A percentile compares a stretch with the other conserved stretches of the same genome.
phyloP scores from a whole-genome alignment of 2,797 vertebrate species.

The Pagetopsis macropterus region DNA sequence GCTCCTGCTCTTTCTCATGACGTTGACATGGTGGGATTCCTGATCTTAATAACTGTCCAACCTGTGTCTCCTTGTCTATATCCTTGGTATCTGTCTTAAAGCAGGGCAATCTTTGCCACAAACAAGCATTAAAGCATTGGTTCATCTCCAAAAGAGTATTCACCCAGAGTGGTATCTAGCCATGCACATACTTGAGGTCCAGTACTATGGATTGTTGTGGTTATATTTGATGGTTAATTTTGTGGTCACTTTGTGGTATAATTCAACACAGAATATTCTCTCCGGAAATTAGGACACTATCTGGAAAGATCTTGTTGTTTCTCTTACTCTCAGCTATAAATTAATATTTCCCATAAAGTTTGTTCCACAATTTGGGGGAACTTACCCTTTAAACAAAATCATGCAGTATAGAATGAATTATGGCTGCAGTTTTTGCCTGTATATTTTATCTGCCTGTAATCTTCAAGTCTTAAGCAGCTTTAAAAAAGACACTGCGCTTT shows the following conservation, averaged over 20 bases:
- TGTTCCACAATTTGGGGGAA: neutral
- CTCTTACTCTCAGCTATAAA: neutral
- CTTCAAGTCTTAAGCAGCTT: slow-evolving; percentile 42
- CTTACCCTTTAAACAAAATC: neutral
- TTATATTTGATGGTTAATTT: no score
- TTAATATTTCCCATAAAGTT: neutral
- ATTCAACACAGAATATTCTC: neutral
- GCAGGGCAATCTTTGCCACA: slow-evolving; percentile 39
- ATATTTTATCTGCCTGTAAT: slow-evolving; percentile 19
- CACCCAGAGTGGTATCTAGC: neutral
- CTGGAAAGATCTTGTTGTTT: neutral
- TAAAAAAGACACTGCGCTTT: slow-evolving; percentile 26
- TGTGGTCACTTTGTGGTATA: slow-evolving; percentile 1
- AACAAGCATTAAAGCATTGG: slow-evolving; percentile 48
- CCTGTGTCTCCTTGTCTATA: slow-evolving; percentile 43
- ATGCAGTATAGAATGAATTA: slow-evolving; percentile 10
- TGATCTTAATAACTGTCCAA: slow-evolving; percentile 60
- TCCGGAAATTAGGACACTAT: neutral
- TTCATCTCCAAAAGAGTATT: slow-evolving; percentile 23
- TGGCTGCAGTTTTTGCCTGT: slow-evolving; percentile 17
- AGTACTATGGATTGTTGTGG: neutral
- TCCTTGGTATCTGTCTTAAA: slow-evolving; percentile 59
- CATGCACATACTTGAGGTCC: slow-evolving; percentile 17
- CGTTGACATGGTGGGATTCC: slow-evolving; percentile 63
- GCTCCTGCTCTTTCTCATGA: slow-evolving; percentile 55